A percentile compares a stretch with the other conserved stretches of the same genome.
Evolutionary conservation across 2,797 vertebrate genomes (phyloP).

Genomic region (Gastrophryne carolinensis): DNA sequence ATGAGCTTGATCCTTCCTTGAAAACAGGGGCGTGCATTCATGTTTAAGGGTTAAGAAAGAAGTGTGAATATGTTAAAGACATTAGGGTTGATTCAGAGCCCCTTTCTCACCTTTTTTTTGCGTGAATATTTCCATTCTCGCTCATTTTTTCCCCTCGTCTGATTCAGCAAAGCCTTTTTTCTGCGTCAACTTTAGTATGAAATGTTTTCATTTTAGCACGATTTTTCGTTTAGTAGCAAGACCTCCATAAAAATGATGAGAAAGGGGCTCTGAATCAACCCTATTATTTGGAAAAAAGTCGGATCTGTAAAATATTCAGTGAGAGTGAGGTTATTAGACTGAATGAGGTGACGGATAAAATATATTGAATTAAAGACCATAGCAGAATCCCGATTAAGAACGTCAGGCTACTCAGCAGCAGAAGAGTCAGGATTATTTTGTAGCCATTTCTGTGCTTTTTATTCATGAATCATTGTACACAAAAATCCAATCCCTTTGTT

Average conservation of each 20-base stretch:
- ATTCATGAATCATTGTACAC: background rate
- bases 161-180: no score
- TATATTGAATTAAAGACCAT: background rate
- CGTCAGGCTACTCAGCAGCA: background rate
- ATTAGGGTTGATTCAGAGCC: no score
- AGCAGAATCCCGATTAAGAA: background rate
- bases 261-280: background rate
- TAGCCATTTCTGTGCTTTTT: background rate
- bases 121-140: no score
- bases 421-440: background rate
- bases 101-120: no score
- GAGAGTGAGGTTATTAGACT: background rate
- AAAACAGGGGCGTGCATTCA: constrained; percentile 20
- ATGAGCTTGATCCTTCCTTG: constrained; percentile 46
- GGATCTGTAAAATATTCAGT: background rate
- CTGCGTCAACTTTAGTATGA: no score
- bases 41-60: constrained; percentile 29
- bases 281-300: background rate
- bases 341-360: background rate
- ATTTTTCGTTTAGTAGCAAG: no score
- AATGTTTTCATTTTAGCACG: no score
- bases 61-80: no score
- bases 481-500: background rate
- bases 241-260: no score
- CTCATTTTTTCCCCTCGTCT: no score